These are phyloP conservation scores for Sprattus sprattus DNA, from an alignment of 2,113 vertebrate genomes.

Conservation along the genomic window DNA sequence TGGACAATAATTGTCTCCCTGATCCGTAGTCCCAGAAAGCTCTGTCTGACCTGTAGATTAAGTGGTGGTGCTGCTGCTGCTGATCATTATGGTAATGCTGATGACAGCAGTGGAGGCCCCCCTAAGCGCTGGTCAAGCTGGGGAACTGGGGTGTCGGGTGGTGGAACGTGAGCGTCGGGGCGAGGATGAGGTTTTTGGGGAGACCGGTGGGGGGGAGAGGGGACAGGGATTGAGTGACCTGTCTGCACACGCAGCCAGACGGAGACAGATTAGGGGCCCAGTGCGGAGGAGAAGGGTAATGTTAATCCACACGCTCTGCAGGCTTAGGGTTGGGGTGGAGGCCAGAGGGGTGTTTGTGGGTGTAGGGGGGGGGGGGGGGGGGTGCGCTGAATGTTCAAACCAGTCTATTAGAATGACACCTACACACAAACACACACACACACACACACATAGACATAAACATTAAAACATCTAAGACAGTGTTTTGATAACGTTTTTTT, in stretches of 20 bases:
- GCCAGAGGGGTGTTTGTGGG: too few species aligned
- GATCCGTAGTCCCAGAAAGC: neutral
- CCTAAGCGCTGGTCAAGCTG: neutral
- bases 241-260: neutral
- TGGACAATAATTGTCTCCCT: neutral
- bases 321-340: too few species aligned
- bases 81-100: neutral
- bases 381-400: neutral
- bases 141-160: neutral
- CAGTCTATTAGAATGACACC: neutral
- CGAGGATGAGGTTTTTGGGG: neutral
- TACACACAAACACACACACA: neutral
- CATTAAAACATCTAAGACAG: too few species aligned
- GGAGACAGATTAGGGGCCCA: neutral
- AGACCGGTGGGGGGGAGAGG: neutral
- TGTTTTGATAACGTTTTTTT: too few species aligned
- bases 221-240: conserved; percentile 4
- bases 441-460: neutral
- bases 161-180: neutral
- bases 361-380: too few species aligned
- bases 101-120: neutral
- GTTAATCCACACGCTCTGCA: neutral
- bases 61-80: neutral
- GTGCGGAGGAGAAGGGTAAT: neutral
- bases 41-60: conserved; percentile 14